Base-by-base conservation (phyloP, 2,113 vertebrate genomes). In the Chloropsis cyanopogon region DNA sequence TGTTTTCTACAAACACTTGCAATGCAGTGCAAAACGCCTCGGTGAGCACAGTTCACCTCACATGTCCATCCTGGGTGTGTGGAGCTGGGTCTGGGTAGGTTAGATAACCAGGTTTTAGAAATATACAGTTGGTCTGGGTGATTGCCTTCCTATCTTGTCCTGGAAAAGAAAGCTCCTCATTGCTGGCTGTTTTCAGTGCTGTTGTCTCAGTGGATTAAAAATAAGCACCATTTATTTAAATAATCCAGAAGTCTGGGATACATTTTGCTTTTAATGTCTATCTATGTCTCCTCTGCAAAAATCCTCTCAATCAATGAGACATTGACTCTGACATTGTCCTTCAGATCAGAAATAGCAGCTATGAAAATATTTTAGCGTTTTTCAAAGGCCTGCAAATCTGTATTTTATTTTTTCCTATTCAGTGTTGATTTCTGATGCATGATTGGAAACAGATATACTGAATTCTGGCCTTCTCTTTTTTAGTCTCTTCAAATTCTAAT, bases 1-100 rank as follows among this genome's bases (percentile, higher is more conserved):
- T 37, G 26, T 49, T 72, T 77, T 56, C 24, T 71, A 7, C 61
- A 66, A 81, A 57, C 54, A 17, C 19, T 44, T 79, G 29, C 44
- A 75, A 2, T 41, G 26, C 41, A 35, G 14, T 76, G 79, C 63
- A 42, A 9, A 75, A 56, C 0, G 1, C 29, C 46, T 65, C 9
- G 2, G 46, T 70, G 75, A 56, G 54, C 5, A 0, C 13, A 28
- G 21, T 14, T 66, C 56, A 31, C 25, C 24, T 71, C 31, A 12
- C 2, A 2, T 44, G 49, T 39, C 28, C 31, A 23, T 49, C 42
- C 26, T 2, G 3, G 29, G 16, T 41, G 16, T 2, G 0, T 65
- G 46, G 28, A 70, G 15, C 12, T 71, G 42, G 41, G 16, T 7
- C 33, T 76, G 77, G 12, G 7, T 23, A 52, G 47, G 25, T 39